A percentile compares a stretch with the other conserved stretches of the same genome.
Evolutionary conservation across 2,113 vertebrate genomes (phyloP).

Genomic region (Gobiocypris rarus): DNA sequence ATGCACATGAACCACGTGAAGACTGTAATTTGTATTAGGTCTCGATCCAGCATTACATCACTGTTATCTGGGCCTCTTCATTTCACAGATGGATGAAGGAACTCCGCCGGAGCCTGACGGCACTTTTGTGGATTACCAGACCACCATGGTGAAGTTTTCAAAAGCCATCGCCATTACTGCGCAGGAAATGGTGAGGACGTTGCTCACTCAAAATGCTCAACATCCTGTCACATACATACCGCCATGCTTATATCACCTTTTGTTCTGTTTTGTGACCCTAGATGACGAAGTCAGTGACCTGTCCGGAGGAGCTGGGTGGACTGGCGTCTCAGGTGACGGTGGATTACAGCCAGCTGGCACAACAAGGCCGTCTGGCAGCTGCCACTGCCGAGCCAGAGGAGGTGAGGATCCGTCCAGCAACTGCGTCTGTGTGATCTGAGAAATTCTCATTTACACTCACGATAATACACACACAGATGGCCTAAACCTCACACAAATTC

Average conservation of each 20-base stretch:
- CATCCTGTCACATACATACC: not conserved
- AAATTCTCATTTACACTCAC: conserved; percentile 37
- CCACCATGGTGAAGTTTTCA: conserved; percentile 96
- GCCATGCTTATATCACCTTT: not conserved
- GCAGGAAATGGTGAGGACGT: conserved; percentile 93
- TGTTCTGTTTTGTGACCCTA: conserved; percentile 64
- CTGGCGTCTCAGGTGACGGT: conserved; percentile 97
- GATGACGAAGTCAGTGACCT: conserved; percentile 99
- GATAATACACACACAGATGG: conserved; percentile 13
- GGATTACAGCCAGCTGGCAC: conserved; percentile 95
- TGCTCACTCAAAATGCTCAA: not conserved
- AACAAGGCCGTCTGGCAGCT: conserved; percentile 93
- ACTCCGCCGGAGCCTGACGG: conserved; percentile 92
- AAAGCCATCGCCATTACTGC: conserved; percentile 96
- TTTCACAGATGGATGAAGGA: conserved; percentile 89
- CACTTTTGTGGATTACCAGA: conserved; percentile 97
- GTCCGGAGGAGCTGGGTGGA: conserved; percentile 94
- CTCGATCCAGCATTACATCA: conserved; percentile 9
- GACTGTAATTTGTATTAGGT: conserved; percentile 34
- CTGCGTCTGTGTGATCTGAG: not conserved
- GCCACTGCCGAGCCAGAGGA: conserved; percentile 95
- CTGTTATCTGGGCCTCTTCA: conserved; percentile 1
- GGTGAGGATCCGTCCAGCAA: conserved; percentile 72
- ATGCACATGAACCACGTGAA: not conserved
- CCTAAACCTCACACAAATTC: not conserved